Conservation (phyloP, 2,797 vertebrate species). For the Lophura swinhoii region DNA sequence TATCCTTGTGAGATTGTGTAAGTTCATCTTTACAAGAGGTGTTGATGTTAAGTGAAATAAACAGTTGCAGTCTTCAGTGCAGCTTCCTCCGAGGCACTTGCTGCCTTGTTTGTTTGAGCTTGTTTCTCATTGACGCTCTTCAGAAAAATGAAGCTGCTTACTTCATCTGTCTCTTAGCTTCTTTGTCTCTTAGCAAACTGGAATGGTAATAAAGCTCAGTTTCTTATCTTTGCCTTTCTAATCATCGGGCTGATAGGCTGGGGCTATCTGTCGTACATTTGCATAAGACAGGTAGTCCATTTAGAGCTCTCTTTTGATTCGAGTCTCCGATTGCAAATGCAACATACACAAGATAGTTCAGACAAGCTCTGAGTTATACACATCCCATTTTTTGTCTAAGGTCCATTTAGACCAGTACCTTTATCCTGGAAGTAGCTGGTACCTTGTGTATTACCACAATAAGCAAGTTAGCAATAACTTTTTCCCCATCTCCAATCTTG, state of each 20-base stretch:
- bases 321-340: not conserved
- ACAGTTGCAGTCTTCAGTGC: not conserved
- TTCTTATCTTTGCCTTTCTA: not conserved
- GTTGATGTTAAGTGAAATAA: not conserved
- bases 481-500: not conserved
- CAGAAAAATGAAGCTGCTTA: not conserved
- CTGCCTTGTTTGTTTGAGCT: not conserved
- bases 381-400: not conserved
- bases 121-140: not conserved
- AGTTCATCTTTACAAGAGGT: not conserved
- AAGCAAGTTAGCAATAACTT: not conserved
- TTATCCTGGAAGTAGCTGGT: not conserved
- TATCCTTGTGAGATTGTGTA: not conserved
- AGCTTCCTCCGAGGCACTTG: not conserved
- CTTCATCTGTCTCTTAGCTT: not conserved
- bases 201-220: not conserved
- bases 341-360: not conserved
- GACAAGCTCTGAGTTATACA: not conserved
- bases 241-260: not conserved
- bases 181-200: not conserved
- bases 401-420: not conserved
- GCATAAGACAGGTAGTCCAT: rapidly evolving
- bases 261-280: not conserved
- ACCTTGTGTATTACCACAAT: not conserved
- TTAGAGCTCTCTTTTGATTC: not conserved